Conservation (phyloP, 1,140 invertebrate genomes). For the Drosophila tropicalis region DNA sequence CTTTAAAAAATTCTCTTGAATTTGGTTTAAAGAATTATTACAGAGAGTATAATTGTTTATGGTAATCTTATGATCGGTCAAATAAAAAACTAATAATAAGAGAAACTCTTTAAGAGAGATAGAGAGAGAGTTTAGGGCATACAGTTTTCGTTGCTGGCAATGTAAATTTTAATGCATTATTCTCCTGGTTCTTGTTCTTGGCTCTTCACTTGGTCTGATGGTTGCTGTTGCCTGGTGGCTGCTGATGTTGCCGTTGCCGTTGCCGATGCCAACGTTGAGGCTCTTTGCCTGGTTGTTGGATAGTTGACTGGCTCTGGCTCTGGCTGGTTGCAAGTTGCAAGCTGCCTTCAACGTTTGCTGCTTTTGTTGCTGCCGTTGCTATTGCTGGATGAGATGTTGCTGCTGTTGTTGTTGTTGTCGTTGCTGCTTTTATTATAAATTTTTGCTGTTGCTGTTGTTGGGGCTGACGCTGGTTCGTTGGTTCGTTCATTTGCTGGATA, state of each 20-base stretch:
- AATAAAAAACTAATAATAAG: neutral
- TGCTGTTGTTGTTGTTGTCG: slow-evolving; percentile 27
- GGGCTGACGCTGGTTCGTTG: slow-evolving; percentile 60
- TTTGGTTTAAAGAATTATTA: no score
- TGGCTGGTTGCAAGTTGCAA: slow-evolving; percentile 68
- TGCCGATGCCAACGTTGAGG: slow-evolving; percentile 34
- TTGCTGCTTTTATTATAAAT: slow-evolving; percentile 69
- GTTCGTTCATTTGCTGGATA: slow-evolving; percentile 67
- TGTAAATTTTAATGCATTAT: slow-evolving; percentile 7
- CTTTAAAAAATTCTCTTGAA: no score
- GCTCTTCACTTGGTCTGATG: slow-evolving; percentile 48
- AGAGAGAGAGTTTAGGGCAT: slow-evolving; percentile 32
- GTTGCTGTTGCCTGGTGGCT: slow-evolving; percentile 18
- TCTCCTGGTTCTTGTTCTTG: slow-evolving; percentile 18
- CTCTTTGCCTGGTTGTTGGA: slow-evolving; percentile 50
- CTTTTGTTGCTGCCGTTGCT: slow-evolving; percentile 28
- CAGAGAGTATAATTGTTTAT: no score
- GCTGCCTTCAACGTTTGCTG: slow-evolving; percentile 36
- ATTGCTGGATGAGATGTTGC: slow-evolving; percentile 33
- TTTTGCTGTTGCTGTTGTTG: slow-evolving; percentile 52
- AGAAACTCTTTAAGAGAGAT: neutral
- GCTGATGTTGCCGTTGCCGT: slow-evolving; percentile 33
- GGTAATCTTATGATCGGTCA: neutral
- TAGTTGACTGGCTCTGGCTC: slow-evolving; percentile 53
- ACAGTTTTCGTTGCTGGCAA: neutral